A percentile compares a stretch with the other conserved stretches of the same genome.
These are phyloP conservation scores for Dyspetes luteomarginatus DNA, from an alignment of 2,888 invertebrate genomes.

Conservation along the genomic window DNA sequence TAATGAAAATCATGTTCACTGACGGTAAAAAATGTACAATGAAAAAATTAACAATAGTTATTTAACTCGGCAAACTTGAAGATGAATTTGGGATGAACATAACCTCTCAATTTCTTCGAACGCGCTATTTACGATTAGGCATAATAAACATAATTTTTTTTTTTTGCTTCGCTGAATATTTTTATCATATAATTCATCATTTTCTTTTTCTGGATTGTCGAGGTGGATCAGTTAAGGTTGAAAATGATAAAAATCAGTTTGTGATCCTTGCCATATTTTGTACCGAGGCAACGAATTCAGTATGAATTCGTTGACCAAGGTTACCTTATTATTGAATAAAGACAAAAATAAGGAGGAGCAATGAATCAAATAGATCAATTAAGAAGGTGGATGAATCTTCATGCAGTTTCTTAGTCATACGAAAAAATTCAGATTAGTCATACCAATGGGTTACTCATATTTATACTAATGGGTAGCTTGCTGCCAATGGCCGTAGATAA, in stretches of 20 bases:
- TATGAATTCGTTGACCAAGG: too few relatives aligned
- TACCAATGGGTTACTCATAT: too few relatives aligned
- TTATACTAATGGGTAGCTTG: too few relatives aligned
- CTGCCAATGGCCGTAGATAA: too few relatives aligned
- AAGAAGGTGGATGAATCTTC: too few relatives aligned
- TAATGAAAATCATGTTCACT: constrained; percentile 72
- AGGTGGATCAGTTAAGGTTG: not conserved
- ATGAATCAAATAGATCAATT: too few relatives aligned
- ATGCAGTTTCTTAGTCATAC: too few relatives aligned
- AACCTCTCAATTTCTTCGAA: constrained; percentile 35
- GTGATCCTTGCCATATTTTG: too few relatives aligned
- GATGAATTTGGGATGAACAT: constrained; percentile 25
- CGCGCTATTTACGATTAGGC: not conserved
- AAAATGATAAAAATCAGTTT: not conserved
- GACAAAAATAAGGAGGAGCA: too few relatives aligned
- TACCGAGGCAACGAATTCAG: too few relatives aligned
- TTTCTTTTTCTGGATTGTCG: not conserved
- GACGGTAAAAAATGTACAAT: constrained; percentile 73
- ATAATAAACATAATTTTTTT: not conserved
- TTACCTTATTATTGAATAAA: too few relatives aligned
- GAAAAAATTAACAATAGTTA: not conserved
- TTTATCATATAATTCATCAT: not conserved
- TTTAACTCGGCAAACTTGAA: not conserved
- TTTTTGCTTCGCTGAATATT: not conserved
- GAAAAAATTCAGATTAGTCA: too few relatives aligned